Base-by-base conservation (phyloP, 2,888 invertebrate genomes). In the Cephus pulcher region DNA sequence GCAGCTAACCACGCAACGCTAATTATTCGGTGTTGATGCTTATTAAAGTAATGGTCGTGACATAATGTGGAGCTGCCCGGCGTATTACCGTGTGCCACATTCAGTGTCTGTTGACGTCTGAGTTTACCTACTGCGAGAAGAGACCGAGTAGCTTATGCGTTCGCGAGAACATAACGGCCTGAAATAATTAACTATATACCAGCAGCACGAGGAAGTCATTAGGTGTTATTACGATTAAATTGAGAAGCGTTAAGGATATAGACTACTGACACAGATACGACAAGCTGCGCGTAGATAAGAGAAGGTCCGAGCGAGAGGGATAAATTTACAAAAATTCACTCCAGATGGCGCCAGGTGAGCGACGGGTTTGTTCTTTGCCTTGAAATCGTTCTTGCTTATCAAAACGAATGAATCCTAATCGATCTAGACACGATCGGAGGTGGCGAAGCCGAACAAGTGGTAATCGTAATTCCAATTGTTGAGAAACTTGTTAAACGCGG, bases 201-300 rank as follows among this genome's bases (percentile, higher is more conserved):
- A 74, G 76, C 35, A 74, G 76, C 75, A 79, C 73, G 80, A 75
- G 73, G 71, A 76, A 75, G 86, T 85, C 85, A 87, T 87, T 86
- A 88, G 84, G 81, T 86, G 85, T 84, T 84, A 81, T 82, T 80
- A 79, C 81, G 78, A 81, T 80, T 88, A 88, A 56, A 87, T 85
- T 76, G 76, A n/a, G 40, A 56, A 68, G 33, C 73, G n/a, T 69
- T 73, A 69, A 73, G 73, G 35, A 40, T 15, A 23, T 1, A 12
- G 40, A 73, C 78, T 73, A 76, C 78, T 78, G 75, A 75, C 75
- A 75, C 73, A 78, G 56, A 78, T 76, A 35, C 35, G 35, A 40
- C 6, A 40, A 40, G 40, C 4, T 40, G 15, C 15, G 0, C 15
- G 1, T 23, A 40, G 40, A 40, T 40, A 40, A 40, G 40, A 15